Evolutionary conservation across 2,797 vertebrate species (phyloP).

Genomic region (Delichon dasypus): DNA sequence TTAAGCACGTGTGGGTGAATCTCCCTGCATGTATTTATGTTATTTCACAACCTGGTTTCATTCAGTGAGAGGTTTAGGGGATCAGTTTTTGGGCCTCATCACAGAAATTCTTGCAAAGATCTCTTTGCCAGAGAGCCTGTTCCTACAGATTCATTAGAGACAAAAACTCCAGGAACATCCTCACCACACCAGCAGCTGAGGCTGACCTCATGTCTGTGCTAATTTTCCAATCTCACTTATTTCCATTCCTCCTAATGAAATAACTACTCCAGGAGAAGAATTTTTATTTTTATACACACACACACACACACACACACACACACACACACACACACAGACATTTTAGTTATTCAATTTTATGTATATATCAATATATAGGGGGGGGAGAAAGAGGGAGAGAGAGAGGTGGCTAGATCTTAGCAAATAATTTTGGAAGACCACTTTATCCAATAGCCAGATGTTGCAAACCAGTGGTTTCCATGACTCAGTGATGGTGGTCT

Average conservation of each 20-base stretch:
- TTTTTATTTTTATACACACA: no score
- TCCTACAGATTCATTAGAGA: not conserved
- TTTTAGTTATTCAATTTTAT: not conserved
- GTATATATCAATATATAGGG: not conserved
- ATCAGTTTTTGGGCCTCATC: not conserved
- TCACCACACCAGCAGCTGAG: not conserved
- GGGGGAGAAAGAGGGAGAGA: not conserved
- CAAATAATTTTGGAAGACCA: not conserved
- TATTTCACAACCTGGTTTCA: not conserved
- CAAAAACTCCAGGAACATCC: not conserved
- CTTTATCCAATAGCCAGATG: not conserved
- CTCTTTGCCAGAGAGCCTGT: fast-evolving
- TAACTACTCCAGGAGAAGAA: not conserved
- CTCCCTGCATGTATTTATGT: not conserved
- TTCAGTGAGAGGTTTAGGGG: not conserved
- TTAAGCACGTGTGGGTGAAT: not conserved
- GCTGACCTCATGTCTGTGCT: not conserved
- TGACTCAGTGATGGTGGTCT: no score
- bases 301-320: no score
- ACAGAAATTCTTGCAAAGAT: not conserved
- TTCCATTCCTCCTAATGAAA: not conserved
- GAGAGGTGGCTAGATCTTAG: not conserved
- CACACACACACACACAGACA: not conserved
- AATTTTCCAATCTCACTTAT: not conserved
- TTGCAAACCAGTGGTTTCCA: not conserved